Evolutionary conservation across 2,888 invertebrate genomes (phyloP), one percentile per base, ranked within the genome.

Genomic region (Meghimatium bilineatum): DNA sequence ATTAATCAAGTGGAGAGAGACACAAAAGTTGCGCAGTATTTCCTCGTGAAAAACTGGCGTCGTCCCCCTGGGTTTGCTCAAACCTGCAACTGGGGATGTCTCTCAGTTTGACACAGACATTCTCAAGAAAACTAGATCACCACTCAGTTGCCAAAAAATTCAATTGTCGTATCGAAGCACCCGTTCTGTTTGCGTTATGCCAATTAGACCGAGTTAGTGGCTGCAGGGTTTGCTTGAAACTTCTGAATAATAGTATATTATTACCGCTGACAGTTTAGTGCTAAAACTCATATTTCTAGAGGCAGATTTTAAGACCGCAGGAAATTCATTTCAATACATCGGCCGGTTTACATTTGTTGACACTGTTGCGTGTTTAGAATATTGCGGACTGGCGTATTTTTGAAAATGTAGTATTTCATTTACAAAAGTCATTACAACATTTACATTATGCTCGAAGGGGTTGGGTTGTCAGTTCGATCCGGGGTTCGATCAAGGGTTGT

Each of bases 131-230:
- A 38, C 63, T 26, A 26, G 38, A 34, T 38, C 32, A 66, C 66
- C 38, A 36, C 36, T 60, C n/a, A 29, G 66, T 29, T 66, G 26
- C 32, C 2, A 26, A 2, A 3, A 66, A 38, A 38, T 77, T 63
- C 34, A 66, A 38, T 77, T 63, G 63, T 63, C 44, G 38, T 63
- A 63, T 77, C 29, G 38, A 63, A 44, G 77, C 38, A 20, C 77
- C n/a, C 38, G 26, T n/a, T 63, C 38, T 77, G 36, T 77, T 77
- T 77, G 77, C 66, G 12, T 36, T 77, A 29, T 1, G 36, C 66
- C 77, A 77, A 77, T 77, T 77, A 77, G 44, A 2, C 32, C 26
- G 77, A 63, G 66, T 77, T 77, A 56, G 38, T 63, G 63, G n/a
- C 14, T 12, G 17, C 32, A 38, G 0, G 38, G 10, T 14, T n/a